Evolutionary conservation across 1,140 invertebrate species (phyloP), one percentile per base, ranked within the genome.

Genomic region (Phenacoccus solenopsis): DNA sequence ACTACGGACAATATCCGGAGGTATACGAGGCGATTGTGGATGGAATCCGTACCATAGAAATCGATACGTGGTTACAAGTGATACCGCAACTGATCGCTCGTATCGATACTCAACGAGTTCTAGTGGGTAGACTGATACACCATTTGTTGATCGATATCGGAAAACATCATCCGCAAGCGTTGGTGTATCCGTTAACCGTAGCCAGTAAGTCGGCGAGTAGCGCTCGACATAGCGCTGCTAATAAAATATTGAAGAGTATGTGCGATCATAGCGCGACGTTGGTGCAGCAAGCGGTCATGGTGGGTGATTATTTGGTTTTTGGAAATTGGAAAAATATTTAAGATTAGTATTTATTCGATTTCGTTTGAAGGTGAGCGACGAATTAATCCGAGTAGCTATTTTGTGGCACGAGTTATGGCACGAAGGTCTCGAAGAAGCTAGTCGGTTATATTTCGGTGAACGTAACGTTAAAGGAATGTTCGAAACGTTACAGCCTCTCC

Each of bases 331-430:
- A 13, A 9, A 38, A 25, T 22, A 16, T 4, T 16, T 16, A 13
- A 32, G 30, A 32, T 32, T 7, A 32, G 5, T 32, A 32, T 22
- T 22, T 59, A 59, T 9, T 59, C 4, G 21, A 7, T 21, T 35
- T 90, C 89, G 91, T 93, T 25, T 24, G 12, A 4, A 64, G 59
- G 59, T 64, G 1, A 96, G 93, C 73, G 96, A 99, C 75, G 98
- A 99, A 78, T 81, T 99, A 24, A 99, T 99, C 68, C 83, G 97
- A 70, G 96, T 99, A 0, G 96, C 97, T 5, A 99, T 99, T 71
- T 80, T 99, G 1, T 99, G 98, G 97, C 97, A 99, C 79, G 98
- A 99, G 78, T 87, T 97, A 73, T 99, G 97, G 97, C 94, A 98
- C 78, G 96, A 98, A 79, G 96, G 94, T 0, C 78, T 99, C 9